Conservation (phyloP, 2,797 vertebrate species). For the Pelochelys cantorii region DNA sequence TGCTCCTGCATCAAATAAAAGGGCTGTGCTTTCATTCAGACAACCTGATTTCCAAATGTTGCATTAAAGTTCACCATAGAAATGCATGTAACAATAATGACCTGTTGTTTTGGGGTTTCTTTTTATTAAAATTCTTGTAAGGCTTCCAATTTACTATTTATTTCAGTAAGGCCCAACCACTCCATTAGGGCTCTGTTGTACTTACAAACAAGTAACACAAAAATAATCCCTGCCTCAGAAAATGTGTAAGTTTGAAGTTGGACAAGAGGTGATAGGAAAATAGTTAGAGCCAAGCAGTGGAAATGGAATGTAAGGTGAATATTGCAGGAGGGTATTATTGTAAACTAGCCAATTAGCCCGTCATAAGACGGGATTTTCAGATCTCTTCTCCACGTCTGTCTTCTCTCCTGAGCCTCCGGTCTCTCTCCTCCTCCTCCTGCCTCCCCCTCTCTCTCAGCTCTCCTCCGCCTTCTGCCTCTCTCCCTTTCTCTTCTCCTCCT, state of each 20-base stretch:
- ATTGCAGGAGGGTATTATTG: background rate
- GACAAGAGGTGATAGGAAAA: accelerated
- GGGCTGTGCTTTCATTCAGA: accelerated
- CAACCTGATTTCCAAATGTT: background rate
- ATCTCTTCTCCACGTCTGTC: too few relatives aligned
- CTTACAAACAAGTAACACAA: background rate
- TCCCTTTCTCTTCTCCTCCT: too few relatives aligned
- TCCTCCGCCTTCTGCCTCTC: too few relatives aligned
- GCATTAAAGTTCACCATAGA: background rate
- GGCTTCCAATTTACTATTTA: background rate
- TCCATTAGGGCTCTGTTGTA: background rate
- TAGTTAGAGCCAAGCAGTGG: accelerated
- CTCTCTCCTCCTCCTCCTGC: too few relatives aligned
- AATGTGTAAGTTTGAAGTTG: background rate
- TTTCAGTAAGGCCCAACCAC: accelerated
- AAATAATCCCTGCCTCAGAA: background rate
- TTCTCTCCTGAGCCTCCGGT: too few relatives aligned
- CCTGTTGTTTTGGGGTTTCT: background rate
- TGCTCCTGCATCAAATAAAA: background rate
- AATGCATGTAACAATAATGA: background rate
- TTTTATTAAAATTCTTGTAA: accelerated
- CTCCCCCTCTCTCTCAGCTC: too few relatives aligned
- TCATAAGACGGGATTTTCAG: too few relatives aligned
- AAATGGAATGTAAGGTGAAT: background rate
- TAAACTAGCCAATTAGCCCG: too few relatives aligned